phyloP scores from a whole-genome alignment of 2,113 vertebrate genomes.

The Aleadryas rufinucha region DNA sequence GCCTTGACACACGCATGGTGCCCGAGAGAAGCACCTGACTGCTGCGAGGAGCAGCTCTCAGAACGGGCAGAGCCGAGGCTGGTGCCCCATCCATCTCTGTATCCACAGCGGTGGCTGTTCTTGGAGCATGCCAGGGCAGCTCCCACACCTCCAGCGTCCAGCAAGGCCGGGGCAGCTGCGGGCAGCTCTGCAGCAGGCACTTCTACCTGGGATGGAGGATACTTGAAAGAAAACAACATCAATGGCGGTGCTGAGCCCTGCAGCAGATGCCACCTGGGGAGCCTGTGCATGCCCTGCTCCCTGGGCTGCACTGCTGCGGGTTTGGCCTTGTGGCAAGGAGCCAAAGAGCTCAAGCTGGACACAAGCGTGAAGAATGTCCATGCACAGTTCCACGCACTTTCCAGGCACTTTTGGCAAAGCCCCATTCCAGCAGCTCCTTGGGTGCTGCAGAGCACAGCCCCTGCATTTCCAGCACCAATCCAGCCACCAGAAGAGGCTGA shows the following conservation, averaged over 20 bases:
- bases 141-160: rapidly evolving
- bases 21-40: not conserved
- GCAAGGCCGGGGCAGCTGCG: not conserved
- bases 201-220: rapidly evolving
- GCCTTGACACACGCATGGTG: not conserved
- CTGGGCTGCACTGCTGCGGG: not conserved
- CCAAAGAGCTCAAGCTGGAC: not conserved
- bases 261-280: not conserved
- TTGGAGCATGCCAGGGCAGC: not conserved
- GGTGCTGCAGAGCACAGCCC: not conserved
- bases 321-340: not conserved
- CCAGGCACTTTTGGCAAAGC: not conserved
- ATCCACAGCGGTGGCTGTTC: not conserved
- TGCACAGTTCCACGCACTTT: rapidly evolving
- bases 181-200: not conserved
- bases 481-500: not conserved
- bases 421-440: not conserved
- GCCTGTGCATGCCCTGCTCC: not conserved
- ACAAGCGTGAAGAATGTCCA: rapidly evolving
- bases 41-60: not conserved
- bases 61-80: rapidly evolving
- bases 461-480: not conserved
- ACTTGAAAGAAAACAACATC: not conserved
- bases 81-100: not conserved
- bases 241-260: rapidly evolving